Evolutionary conservation across 1,140 invertebrate genomes (phyloP), one percentile per base, ranked within the genome.

Genomic region (Halesus radiatus): DNA sequence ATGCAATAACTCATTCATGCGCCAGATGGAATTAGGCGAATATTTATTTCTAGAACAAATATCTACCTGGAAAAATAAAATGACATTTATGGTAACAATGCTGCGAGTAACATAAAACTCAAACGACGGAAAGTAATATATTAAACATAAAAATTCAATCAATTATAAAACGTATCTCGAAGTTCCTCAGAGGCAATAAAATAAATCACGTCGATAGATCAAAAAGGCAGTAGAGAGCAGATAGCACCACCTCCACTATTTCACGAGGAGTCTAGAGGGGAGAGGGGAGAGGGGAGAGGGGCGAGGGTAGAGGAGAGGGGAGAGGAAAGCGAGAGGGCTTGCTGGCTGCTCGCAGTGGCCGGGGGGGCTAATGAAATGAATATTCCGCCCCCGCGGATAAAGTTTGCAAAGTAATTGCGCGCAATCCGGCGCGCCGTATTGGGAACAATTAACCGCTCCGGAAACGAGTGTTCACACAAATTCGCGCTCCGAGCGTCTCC

Each of bases 401-500:
- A 81, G 80, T 81, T 81, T 77, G 80, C 74, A 70, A 72, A 81
- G 80, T 81, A 81, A 77, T 73, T 74, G 72, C 52, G 72, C 72
- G 72, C 72, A 26, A 74, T 74, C 50, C 72, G 52, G 74, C 80
- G 37, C 37, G 80, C 80, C 74, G 74, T 56, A 76, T 70, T 77
- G 74, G 80, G 80, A 72, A 73, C 80, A 81, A 81, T 81, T 81
- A 81, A 81, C 80, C 75, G 75, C 74, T 54, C 73, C 75, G 80
- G 80, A 70, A 72, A 77, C 80, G 80, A 72, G 75, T 73, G 79
- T 68, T 76, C 72, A 60, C 73, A 56, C 64, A 75, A 80, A 80
- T 62, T 80, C 70, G 62, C 37, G 37, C 37, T 45, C 8, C 8
- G 37, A 45, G 37, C 37, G 37, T 45, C 37, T 45, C 37, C 37